A percentile compares a stretch with the other conserved stretches of the same genome.
These are phyloP conservation scores for Camponotus pennsylvanicus DNA, from an alignment of 1,140 invertebrate species.

Conservation along the genomic window DNA sequence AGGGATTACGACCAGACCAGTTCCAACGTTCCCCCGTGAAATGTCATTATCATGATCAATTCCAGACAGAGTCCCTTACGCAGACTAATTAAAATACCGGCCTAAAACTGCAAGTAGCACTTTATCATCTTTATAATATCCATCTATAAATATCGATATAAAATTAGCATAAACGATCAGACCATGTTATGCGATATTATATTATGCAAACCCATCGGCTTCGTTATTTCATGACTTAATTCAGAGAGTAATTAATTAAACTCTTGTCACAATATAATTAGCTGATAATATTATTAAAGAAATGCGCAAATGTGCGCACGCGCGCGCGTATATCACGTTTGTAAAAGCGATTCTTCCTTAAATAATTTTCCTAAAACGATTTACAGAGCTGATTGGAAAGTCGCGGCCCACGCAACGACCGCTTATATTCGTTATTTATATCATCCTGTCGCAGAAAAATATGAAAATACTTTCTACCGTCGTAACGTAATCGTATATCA, in stretches of 20 bases:
- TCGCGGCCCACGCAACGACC: slow-evolving; percentile 17
- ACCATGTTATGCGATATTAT: slow-evolving; percentile 19
- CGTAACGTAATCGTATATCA: slow-evolving; percentile 35
- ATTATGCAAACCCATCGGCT: slow-evolving; percentile 27
- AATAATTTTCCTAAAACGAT: slow-evolving; percentile 19
- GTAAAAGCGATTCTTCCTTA: background rate
- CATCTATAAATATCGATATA: slow-evolving; percentile 52
- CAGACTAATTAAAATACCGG: slow-evolving; percentile 56
- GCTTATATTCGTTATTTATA: slow-evolving; percentile 9
- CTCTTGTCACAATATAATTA: slow-evolving; percentile 17
- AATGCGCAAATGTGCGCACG: background rate
- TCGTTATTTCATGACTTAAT: slow-evolving; percentile 29
- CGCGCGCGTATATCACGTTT: background rate
- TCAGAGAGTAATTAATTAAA: slow-evolving; percentile 40
- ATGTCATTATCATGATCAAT: slow-evolving; percentile 75
- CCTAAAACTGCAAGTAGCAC: slow-evolving; percentile 5
- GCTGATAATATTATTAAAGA: background rate
- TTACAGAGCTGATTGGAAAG: background rate
- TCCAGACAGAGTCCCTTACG: background rate
- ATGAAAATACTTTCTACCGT: slow-evolving; percentile 47
- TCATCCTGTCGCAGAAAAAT: slow-evolving; percentile 28
- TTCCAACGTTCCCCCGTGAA: slow-evolving; percentile 51
- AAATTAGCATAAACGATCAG: slow-evolving; percentile 8
- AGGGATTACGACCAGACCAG: slow-evolving; percentile 54
- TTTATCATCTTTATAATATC: slow-evolving; percentile 45